A percentile compares a stretch with the other conserved stretches of the same genome.
These are phyloP conservation scores for Amorpha juglandis DNA, from an alignment of 2,888 invertebrate genomes.

Conservation along the genomic window DNA sequence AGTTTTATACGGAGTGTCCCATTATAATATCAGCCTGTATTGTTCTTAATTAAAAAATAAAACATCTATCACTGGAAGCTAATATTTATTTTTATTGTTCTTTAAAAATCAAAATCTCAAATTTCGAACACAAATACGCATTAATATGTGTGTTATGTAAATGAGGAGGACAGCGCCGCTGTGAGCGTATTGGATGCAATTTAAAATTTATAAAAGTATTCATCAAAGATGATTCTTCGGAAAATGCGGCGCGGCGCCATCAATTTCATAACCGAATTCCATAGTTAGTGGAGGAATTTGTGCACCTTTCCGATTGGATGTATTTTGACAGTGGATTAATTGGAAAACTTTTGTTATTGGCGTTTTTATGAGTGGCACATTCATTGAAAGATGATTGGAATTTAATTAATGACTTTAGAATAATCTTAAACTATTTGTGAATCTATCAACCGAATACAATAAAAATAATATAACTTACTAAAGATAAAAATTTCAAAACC, in stretches of 20 bases:
- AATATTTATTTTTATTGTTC: not conserved
- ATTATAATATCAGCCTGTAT: no score
- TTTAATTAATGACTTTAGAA: not conserved
- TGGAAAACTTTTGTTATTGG: constrained; percentile 51
- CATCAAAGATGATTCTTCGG: constrained; percentile 45
- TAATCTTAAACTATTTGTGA: not conserved
- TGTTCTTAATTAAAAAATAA: no score
- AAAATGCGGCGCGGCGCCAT: constrained; percentile 36
- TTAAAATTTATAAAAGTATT: constrained; percentile 51
- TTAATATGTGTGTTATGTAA: constrained; percentile 36
- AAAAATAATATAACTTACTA: no score
- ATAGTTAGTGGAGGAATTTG: constrained; percentile 38
- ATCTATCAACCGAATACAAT: not conserved
- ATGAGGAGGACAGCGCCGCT: constrained; percentile 32
- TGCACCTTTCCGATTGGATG: constrained; percentile 40
- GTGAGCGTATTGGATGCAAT: constrained; percentile 43
- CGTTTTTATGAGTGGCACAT: constrained; percentile 41
- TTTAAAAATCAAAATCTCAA: constrained; percentile 17
- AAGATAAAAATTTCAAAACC: no score
- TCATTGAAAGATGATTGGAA: not conserved
- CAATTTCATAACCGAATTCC: constrained; percentile 47
- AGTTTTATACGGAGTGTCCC: no score
- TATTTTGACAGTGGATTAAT: constrained; percentile 57
- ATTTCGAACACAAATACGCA: constrained; percentile 33
- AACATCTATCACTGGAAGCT: not conserved